Evolutionary conservation across 2,113 vertebrate species (phyloP), one percentile per base, ranked within the genome.

Genomic region (Phalacrocorax carbo): DNA sequence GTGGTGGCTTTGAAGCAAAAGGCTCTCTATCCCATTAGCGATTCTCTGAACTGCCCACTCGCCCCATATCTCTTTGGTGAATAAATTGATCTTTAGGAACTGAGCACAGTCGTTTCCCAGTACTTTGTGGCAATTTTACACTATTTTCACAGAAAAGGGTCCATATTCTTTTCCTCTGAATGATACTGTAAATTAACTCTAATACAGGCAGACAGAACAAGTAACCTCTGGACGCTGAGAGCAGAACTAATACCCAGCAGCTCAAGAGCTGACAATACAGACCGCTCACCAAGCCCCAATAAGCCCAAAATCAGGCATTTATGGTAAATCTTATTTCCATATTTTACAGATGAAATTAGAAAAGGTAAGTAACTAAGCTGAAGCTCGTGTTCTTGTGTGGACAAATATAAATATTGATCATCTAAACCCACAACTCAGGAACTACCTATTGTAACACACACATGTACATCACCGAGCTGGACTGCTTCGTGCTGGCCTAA

Each of bases 51-150:
- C 78, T 93, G 94, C 91, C 73, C 89, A 20, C 81, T 93, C 86
- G 58, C 49, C 91, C 86, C 42, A 1, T 17, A 54, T 49, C 83
- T 88, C 91, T 32, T 1, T 11, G 34, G 84, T 2, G 5, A 93
- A 83, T 60, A 94, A 96, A 91, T 20, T 73, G 93, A 94, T 95
- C 91, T 90, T 77, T 36, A 88, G 82, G 66, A 95, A 93, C 73
- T 4, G 54, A 88, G 86, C 66, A 58, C 66, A 85, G 95, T 80
- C n/a, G 46, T 93, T 87, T 93, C 83, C 75, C 95, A 94, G 89
- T 73, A 91, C 91, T 97, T 86, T 90, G 84, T 38, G 58, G 82
- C 91, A 95, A 96, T 96, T 97, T 95, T 88, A 80, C 87, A 90
- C 93, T 91, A 66, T 90, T 91, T 96, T 80, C 58, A 82, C 68